Base-by-base conservation (phyloP, 2,888 invertebrate genomes). In the Drosophila melanosoma region DNA sequence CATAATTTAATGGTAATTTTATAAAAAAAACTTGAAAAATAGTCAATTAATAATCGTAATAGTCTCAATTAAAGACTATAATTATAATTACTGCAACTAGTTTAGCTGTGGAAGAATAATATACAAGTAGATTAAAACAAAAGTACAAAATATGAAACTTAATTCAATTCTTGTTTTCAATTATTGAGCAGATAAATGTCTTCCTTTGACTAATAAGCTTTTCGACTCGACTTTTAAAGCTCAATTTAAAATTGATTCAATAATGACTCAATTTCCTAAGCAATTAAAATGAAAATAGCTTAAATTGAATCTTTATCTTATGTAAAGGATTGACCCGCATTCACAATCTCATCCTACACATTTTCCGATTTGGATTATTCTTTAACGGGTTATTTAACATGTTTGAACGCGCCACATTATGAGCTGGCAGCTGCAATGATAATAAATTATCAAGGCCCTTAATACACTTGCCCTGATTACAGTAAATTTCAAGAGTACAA, bases 401-500 rank as follows among this genome's bases (percentile, higher is more conserved):
- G 65, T 62, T 53, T 61, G 53, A 74, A 79, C 26, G 63, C 35
- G 48, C 40, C 76, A 75, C 76, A 64, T 69, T 64, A 80, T 76
- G 64, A 29, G 51, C 76, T 38, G 69, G 42, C 80, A 75, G 54
- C 36, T 62, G 64, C 80, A 74, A 74, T 82, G 75, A 54, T 66
- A 69, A 79, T 74, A 69, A 82, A 82, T 79, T 70, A 52, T 42
- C 75, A 40, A 51, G 58, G 32, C 61, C 33, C 61, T 80, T 65
- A 64, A 76, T 54, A 51, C 48, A 68, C 57, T 69, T 29, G 59
- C 51, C 33, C 66, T 65, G 88, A 85, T 88, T 85, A 80, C 76
- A 48, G 64, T 45, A 51, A 51, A 65, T 78, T 56, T 67, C 52
- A 65, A 35, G 53, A 59, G 54, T 45, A 53, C 12, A 3, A n/a